Base-by-base conservation (phyloP, 23 tunicate species). In the Clavelina lepadiformis region DNA sequence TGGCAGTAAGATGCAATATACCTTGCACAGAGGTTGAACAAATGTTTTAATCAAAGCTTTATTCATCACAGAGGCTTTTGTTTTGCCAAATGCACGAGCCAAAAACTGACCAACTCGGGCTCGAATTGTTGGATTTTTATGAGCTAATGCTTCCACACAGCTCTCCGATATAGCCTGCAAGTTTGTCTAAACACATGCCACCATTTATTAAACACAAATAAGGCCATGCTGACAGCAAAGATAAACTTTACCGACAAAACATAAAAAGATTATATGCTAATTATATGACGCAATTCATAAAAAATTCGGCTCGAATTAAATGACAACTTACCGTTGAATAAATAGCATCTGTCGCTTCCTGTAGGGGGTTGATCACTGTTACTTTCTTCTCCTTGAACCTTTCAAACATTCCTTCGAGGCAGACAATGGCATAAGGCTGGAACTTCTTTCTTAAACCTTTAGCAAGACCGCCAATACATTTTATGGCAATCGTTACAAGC, bases 321-420 rank as follows among this genome's bases (percentile, higher is more conserved):
- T 27, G 15, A 64, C 24, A 52, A 64, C 68, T 76, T 28, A 75
- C 80, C 29, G 95, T 74, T 24, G 51, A 18, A 41, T 57, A 76
- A 35, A 86, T 69, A 28, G 95, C 85, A 56, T 94, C 99, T 2
- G 52, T 56, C 23, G 95, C 91, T 55, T 80, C 95, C 51, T 82
- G 86, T 35, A 89, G 56, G 27, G 95, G 95, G 28, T 80, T 72
- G 22, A 80, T 78, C 11, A 93, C 99, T 13, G 38, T 81, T 32
- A 75, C 46, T 51, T 94, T 94, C 49, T 94, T 94, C 34, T 94
- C 99, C 51, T 94, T 94, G 56, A 94, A 94, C 23, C 86, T 71
- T 37, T 72, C 91, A 1, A 94, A 72, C 75, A 82, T 72, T 31
- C 75, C 91, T 19, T 80, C 91, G 3, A 87, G 25, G 26, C 83